Percentiles rank a stretch among this genome's conserved stretches.
These are phyloP conservation scores for Lordiphosa clarofinis DNA, from an alignment of 1,140 invertebrate genomes.

Conservation along the genomic window DNA sequence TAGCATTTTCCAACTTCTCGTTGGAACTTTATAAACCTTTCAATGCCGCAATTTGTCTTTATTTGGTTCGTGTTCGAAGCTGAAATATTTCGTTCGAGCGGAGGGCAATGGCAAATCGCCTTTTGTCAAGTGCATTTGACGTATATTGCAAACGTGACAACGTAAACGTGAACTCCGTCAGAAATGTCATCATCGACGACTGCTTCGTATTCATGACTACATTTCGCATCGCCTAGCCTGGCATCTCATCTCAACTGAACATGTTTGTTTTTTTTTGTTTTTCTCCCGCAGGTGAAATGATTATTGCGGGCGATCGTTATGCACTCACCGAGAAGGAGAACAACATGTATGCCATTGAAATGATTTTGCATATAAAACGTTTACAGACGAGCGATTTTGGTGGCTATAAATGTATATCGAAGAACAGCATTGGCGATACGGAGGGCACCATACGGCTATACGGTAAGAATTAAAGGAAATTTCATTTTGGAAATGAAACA, in stretches of 20 bases:
- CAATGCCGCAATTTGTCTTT: slow-evolving; percentile 78
- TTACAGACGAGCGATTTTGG: slow-evolving; percentile 90
- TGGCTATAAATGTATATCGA: slow-evolving; percentile 94
- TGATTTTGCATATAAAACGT: slow-evolving; percentile 88
- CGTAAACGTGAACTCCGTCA: slow-evolving; percentile 31
- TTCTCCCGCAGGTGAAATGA: slow-evolving; percentile 87
- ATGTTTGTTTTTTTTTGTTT: slow-evolving; percentile 11
- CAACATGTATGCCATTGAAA: slow-evolving; percentile 89
- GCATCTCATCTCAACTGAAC: slow-evolving; percentile 12
- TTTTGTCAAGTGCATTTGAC: slow-evolving; percentile 73
- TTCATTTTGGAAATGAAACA: no score
- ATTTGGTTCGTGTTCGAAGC: slow-evolving; percentile 76
- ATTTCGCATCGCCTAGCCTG: slow-evolving; percentile 16
- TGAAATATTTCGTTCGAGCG: slow-evolving; percentile 55
- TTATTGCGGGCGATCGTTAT: slow-evolving; percentile 90
- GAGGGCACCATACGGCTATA: slow-evolving; percentile 93
- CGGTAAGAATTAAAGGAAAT: slow-evolving; percentile 82
- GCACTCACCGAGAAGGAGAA: slow-evolving; percentile 86
- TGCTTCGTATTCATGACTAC: slow-evolving; percentile 51
- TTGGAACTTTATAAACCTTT: slow-evolving; percentile 70
- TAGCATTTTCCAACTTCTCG: slow-evolving; percentile 34
- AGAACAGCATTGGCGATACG: slow-evolving; percentile 93
- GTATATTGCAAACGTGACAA: slow-evolving; percentile 78
- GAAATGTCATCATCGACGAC: slow-evolving; percentile 55
- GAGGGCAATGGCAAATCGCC: slow-evolving; percentile 1